phyloP scores from a whole-genome alignment of 2,797 vertebrate species.

The Notolabrus celidotus region DNA sequence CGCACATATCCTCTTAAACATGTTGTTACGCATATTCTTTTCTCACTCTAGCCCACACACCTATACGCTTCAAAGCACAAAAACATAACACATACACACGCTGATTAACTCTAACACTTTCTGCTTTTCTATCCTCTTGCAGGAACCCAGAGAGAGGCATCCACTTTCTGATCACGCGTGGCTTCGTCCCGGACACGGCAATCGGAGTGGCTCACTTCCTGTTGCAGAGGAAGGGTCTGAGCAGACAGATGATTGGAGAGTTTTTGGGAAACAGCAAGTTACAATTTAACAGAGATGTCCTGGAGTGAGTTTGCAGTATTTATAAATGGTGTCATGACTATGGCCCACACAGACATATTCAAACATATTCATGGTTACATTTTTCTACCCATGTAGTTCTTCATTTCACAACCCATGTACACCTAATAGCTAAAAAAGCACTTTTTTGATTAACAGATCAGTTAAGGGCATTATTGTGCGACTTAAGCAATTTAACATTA shows the following conservation, averaged over 20 bases:
- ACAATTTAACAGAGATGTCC: conserved; percentile 97
- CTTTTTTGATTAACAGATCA: too few species aligned
- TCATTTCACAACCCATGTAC: too few species aligned
- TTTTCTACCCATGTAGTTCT: too few species aligned
- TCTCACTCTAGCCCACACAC: conserved; percentile 34
- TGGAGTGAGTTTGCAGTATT: conserved; percentile 81
- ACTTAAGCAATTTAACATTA: too few species aligned
- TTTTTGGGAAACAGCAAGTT: conserved; percentile 99
- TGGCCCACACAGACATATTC: too few species aligned
- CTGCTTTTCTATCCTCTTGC: conserved; percentile 58
- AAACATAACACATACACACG: conserved; percentile 9
- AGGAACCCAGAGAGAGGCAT: conserved; percentile 99
- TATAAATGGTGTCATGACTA: background rate
- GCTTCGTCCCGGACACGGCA: conserved; percentile 97
- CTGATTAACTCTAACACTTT: conserved; percentile 39
- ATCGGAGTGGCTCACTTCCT: conserved; percentile 98
- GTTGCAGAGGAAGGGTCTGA: conserved; percentile 97
- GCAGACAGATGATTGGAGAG: conserved; percentile 99
- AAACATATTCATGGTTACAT: too few species aligned
- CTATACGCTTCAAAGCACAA: conserved; percentile 37
- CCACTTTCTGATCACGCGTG: conserved; percentile 97
- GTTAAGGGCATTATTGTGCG: too few species aligned
- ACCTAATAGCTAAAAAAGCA: too few species aligned
- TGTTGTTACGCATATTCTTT: conserved; percentile 26
- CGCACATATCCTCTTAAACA: conserved; percentile 24